Conservation (phyloP, 1,140 invertebrate species). For the Conopomorpha cramerella region DNA sequence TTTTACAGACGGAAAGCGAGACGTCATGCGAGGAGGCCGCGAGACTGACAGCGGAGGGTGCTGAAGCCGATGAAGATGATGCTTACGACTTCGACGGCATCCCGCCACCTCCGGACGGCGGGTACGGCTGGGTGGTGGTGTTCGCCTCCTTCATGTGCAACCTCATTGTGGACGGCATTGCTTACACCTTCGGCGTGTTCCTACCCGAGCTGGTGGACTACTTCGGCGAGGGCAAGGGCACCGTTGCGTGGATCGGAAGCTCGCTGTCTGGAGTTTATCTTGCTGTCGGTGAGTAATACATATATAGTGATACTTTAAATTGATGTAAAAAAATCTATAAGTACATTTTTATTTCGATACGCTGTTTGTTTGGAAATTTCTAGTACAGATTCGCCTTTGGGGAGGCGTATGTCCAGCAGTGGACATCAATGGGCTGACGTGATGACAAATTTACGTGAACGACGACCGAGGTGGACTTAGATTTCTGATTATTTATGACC, state of each 20-base stretch:
- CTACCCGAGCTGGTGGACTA: slow-evolving; percentile 78
- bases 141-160: slow-evolving; percentile 97
- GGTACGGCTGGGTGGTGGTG: slow-evolving; percentile 94
- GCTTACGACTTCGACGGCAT: slow-evolving; percentile 77
- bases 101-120: slow-evolving; percentile 82
- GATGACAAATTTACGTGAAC: too few species aligned
- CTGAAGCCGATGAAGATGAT: slow-evolving; percentile 73
- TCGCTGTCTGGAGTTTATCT: slow-evolving; percentile 93
- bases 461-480: too few species aligned
- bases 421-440: too few species aligned
- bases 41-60: slow-evolving; percentile 69
- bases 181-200: slow-evolving; percentile 92
- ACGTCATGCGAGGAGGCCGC: slow-evolving; percentile 79
- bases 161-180: slow-evolving; percentile 97
- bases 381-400: too few species aligned
- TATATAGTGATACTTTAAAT: too few species aligned
- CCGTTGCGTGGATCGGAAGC: slow-evolving; percentile 92
- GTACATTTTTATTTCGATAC: too few species aligned
- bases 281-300: slow-evolving; percentile 80
- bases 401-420: too few species aligned
- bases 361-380: too few species aligned
- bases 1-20: slow-evolving; percentile 83
- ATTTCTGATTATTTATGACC: too few species aligned
- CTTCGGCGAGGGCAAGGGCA: slow-evolving; percentile 86
- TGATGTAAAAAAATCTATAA: too few species aligned